Base-by-base conservation (phyloP, 2,797 vertebrate genomes). In the Sus cebifrons region DNA sequence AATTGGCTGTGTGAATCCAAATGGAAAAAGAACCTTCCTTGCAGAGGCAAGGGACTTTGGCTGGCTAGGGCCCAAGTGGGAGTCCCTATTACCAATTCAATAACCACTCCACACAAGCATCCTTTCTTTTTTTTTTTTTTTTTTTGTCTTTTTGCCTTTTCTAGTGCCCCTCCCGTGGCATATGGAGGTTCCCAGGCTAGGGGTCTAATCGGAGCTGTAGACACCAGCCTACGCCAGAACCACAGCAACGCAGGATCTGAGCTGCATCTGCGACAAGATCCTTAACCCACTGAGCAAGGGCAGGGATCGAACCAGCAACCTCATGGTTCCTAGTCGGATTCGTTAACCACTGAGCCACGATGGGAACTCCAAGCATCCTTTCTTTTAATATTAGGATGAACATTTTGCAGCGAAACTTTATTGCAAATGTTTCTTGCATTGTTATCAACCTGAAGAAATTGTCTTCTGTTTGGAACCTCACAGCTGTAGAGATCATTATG, bases 381-480 rank as follows among this genome's bases (percentile, higher is more conserved):
- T 81, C 44, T 95, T 89, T 58, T 68, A 91, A 94, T 67, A 79
- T 67, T 20, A 93, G 23, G 11, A 75, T 71, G 54, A 84, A 91
- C 14, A 82, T 86, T 86, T 58, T 94, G 74, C 12, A 74, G 77
- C 88, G 27, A 96, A 97, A 36, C 12, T 56, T 60, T 64, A 32
- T 62, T 29, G 23, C 36, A 92, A 94, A 20, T 70, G 20, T 58
- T 90, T 93, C 27, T 18, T 74, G 0, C 62, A 68, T 70, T 90
- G 58, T 94, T 94, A 88, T 29, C 18, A 83, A 52, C 68, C 70
- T 79, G 64, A 94, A 94, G 73, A 89, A 96, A 87, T 54, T 71
- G 75, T 27, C 23, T 27, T 73, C 12, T 86, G 25, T 92, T 95
- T 96, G 65, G 32, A 92, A 93, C 0, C n/a, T 79, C 68, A 92